Base-by-base conservation (phyloP, 2,888 invertebrate species). In the Chloromyia formosa region DNA sequence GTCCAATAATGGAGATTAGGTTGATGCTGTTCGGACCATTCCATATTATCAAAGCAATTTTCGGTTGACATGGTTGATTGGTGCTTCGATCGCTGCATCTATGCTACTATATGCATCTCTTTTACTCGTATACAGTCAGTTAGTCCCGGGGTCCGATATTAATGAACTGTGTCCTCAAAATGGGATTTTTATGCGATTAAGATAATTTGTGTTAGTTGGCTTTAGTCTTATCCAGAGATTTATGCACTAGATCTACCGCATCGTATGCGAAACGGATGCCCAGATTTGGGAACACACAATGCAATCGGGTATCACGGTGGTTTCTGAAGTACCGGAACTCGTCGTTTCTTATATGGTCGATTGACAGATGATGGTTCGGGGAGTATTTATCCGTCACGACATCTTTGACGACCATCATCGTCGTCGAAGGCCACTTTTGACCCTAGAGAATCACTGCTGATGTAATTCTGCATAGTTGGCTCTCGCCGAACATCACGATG, bases 161-260 rank as follows among this genome's bases (percentile, higher is more conserved):
- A 75, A 75, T 69, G 75, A 69, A 69, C 73, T 54, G 56, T 35
- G 27, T 56, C 69, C 62, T 71, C 45, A 27, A 35, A 74, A 75
- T 69, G 62, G 56, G 66, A 75, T 69, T 68, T 75, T 74, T 60
- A 73, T 75, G 35, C 73, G 73, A 75, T 35, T 56, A 64, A 68
- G 68, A 64, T 73, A 73, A 75, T 75, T 75, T 75, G 54, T 73
- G 72, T 66, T 35, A 18, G 27, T 64, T 40, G 7, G 54, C 18
- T 58, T 64, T 73, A 35, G 61, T 75, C 60, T 71, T 56, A 58
- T 71, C 54, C 73, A 20, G 20, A 64, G 75, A 73, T 73, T 75
- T 75, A 73, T 75, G 66, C 58, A 45, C 20, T 72, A 75, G 75
- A 75, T 75, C 75, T 73, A 75, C 75, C 75, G 75, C 75, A 75